Percentiles rank a stretch among this genome's conserved stretches.
phyloP scores from a whole-genome alignment of 2,797 vertebrate species.

The Rhinogobio ventralis region DNA sequence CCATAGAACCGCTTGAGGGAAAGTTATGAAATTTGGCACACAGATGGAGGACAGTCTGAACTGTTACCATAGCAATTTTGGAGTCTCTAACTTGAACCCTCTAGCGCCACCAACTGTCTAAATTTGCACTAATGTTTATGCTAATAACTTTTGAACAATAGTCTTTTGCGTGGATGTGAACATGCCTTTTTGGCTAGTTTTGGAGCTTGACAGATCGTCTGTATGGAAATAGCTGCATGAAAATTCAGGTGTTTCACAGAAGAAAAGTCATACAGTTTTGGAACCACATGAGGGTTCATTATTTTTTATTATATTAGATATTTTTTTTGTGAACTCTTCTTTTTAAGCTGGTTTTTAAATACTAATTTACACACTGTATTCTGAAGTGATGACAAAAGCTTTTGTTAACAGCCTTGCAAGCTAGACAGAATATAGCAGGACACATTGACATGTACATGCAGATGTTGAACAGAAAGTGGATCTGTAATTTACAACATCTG shows the following conservation, averaged over 20 bases:
- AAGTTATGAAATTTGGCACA: background rate
- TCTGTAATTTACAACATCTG: no score
- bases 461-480: conserved; percentile 18
- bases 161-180: background rate
- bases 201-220: background rate
- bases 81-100: background rate
- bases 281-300: background rate
- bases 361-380: background rate
- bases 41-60: background rate
- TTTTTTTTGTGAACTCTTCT: background rate
- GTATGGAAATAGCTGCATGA: background rate
- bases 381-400: background rate
- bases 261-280: background rate
- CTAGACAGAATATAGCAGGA: conserved; percentile 12
- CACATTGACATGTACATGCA: conserved; percentile 25
- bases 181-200: background rate
- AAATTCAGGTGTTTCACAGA: background rate
- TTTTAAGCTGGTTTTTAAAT: background rate
- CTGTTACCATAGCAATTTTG: background rate
- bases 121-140: background rate
- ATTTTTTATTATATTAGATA: background rate
- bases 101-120: background rate
- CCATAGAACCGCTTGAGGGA: background rate
- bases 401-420: conserved; percentile 21
- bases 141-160: background rate